Base-by-base conservation (phyloP, 2,888 invertebrate genomes). In the Terebella lapidaria region DNA sequence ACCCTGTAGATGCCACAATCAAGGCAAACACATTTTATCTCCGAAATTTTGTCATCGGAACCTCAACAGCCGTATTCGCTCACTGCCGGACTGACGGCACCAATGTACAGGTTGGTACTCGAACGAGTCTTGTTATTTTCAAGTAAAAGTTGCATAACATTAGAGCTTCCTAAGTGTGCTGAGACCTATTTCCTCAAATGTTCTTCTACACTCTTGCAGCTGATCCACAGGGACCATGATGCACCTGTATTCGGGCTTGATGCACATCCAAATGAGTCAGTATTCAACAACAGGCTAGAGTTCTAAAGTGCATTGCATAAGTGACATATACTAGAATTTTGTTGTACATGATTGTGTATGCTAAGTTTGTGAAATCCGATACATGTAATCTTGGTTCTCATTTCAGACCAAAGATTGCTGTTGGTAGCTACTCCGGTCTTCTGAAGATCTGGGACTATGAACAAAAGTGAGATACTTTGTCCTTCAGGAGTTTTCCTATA, bases 401-500 rank as follows among this genome's bases (percentile, higher is more conserved):
- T 70, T 72, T 56, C 70, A 80, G 80, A 28, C 74, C 77, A 4
- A 68, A 68, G 46, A 54, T 81, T 29, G 77, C 71, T n/a, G 74
- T 78, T 30, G 81, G 78, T 26, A 75, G 79, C 61, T 75, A 76
- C 62, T 74, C 77, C 30, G 81, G 81, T 18, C 67, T 77, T 18
- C 66, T 81, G 56, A 75, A 80, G 63, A 69, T 79, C 15, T 81
- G 79, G 79, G 71, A 80, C 66, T 80, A 80, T 67, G 70, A 74
- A 57, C 70, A 71, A 56, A 79, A 76, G 79, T 75, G 69, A 70
- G 74, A 71, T 5, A 24, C 49, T 5, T 49, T 49, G 10, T 35
- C n/a, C n/a, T 35, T 35, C 42, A n/a, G 42, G n/a, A 35, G 10
- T 10, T 35, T 10, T 35, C 42, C 10, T 35, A 35, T 35, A 35